Conservation (phyloP, 2,888 invertebrate genomes). For the Nasonia oneida region DNA sequence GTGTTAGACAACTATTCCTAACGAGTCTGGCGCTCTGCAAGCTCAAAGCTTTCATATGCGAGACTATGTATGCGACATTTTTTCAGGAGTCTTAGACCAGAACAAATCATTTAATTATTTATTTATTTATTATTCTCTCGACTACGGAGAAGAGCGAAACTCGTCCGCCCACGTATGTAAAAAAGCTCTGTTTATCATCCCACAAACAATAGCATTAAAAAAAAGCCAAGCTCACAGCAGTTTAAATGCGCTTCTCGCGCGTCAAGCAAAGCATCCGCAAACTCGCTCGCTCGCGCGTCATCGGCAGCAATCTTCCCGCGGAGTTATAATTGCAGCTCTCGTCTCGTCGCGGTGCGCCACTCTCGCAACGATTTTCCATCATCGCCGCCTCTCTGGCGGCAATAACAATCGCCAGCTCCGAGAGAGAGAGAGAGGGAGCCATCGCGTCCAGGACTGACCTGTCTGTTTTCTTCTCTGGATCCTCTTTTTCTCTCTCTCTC, state of each 20-base stretch:
- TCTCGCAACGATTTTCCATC: not conserved
- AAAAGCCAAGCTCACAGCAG: not conserved
- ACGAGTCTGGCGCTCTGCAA: too few species aligned
- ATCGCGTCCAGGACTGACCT: not conserved
- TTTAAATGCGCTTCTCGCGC: not conserved
- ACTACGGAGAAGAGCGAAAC: too few species aligned
- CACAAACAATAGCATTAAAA: not conserved
- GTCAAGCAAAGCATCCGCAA: not conserved
- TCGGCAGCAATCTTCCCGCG: not conserved
- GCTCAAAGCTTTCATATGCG: too few species aligned
- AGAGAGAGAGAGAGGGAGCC: not conserved
- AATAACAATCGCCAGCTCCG: not conserved
- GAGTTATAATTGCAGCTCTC: not conserved
- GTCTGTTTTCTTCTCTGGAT: conserved; percentile 10
- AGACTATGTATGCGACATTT: too few species aligned
- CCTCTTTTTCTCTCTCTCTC: too few species aligned
- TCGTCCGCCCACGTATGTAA: too few species aligned
- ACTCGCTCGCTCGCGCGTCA: not conserved
- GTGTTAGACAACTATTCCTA: too few species aligned
- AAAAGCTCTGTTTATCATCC: too few species aligned
- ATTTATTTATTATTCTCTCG: too few species aligned
- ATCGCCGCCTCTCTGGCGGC: not conserved
- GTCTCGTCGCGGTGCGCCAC: not conserved
- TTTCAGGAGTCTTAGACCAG: too few species aligned
- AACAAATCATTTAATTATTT: too few species aligned